These are phyloP conservation scores for Neopelma chrysocephalum DNA, from an alignment of 2,797 vertebrate genomes.

Conservation along the genomic window DNA sequence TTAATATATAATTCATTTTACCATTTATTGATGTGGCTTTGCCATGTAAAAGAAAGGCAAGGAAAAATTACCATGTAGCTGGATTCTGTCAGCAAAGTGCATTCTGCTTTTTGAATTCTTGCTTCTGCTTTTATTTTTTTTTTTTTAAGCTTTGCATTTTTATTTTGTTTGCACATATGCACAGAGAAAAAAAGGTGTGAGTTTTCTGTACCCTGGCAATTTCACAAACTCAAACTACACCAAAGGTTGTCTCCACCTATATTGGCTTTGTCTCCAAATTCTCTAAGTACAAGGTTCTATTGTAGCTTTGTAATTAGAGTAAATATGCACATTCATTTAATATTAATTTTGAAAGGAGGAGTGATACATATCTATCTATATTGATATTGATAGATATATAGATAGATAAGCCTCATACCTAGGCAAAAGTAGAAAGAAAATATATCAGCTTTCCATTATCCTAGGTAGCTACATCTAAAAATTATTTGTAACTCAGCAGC, in stretches of 20 bases:
- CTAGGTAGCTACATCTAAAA: neutral
- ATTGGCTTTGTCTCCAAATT: neutral
- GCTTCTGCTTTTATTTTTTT: neutral
- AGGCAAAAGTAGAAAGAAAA: neutral
- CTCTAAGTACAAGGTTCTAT: neutral
- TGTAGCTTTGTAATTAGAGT: neutral
- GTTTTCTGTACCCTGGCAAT: neutral
- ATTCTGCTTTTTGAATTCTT: neutral
- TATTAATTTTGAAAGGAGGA: neutral
- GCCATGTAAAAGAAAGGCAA: neutral
- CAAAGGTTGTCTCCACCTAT: neutral
- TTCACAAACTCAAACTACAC: neutral
- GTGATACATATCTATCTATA: neutral
- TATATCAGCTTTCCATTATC: neutral
- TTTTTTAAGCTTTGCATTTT: neutral
- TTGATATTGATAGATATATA: no score
- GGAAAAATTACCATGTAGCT: neutral
- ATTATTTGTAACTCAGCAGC: neutral
- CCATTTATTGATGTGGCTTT: neutral
- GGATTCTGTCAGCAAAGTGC: neutral
- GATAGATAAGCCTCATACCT: neutral
- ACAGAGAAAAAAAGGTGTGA: neutral
- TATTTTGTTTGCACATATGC: neutral
- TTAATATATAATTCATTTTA: neutral
- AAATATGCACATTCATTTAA: neutral